phyloP scores from a whole-genome alignment of 2,888 invertebrate species.

The Tiphia femorata region DNA sequence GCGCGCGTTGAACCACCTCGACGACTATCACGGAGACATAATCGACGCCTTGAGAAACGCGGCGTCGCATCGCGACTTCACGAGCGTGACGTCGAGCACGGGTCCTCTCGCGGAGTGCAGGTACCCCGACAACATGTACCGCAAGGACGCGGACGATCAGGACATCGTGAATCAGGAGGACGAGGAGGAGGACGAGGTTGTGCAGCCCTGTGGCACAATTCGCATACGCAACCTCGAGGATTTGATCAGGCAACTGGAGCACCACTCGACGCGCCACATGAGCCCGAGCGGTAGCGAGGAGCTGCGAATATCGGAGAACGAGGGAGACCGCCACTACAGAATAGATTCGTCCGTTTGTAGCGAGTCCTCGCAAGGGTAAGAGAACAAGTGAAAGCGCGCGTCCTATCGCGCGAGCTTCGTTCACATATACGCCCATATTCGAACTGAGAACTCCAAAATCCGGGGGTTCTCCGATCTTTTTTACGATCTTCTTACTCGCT shows the following conservation, averaged over 20 bases:
- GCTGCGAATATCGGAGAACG: slow-evolving; percentile 89
- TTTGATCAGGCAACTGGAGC: slow-evolving; percentile 88
- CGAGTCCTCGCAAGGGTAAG: slow-evolving; percentile 80
- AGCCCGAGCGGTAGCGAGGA: slow-evolving; percentile 93
- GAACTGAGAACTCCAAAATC: too few species aligned
- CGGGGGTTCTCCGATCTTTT: too few species aligned
- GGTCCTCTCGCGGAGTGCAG: slow-evolving; percentile 77
- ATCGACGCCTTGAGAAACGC: slow-evolving; percentile 90
- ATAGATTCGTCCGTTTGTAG: slow-evolving; percentile 82
- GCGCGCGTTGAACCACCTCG: slow-evolving; percentile 87
- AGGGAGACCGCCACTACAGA: slow-evolving; percentile 89
- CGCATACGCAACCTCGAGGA: slow-evolving; percentile 93
- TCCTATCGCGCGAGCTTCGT: slow-evolving; percentile 18
- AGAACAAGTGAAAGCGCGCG: slow-evolving; percentile 28
- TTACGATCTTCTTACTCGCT: too few species aligned
- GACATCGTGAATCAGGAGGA: slow-evolving; percentile 78
- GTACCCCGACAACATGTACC: slow-evolving; percentile 71
- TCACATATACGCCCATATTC: too few species aligned
- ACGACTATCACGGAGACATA: slow-evolving; percentile 94
- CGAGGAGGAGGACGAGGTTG: slow-evolving; percentile 77
- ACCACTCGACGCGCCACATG: slow-evolving; percentile 88
- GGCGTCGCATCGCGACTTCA: slow-evolving; percentile 78
- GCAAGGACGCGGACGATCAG: slow-evolving; percentile 75
- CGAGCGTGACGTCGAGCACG: slow-evolving; percentile 75
- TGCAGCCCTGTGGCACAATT: slow-evolving; percentile 84